Base-by-base conservation (phyloP, 2,797 vertebrate genomes). In the Yasuhikotakia modesta region DNA sequence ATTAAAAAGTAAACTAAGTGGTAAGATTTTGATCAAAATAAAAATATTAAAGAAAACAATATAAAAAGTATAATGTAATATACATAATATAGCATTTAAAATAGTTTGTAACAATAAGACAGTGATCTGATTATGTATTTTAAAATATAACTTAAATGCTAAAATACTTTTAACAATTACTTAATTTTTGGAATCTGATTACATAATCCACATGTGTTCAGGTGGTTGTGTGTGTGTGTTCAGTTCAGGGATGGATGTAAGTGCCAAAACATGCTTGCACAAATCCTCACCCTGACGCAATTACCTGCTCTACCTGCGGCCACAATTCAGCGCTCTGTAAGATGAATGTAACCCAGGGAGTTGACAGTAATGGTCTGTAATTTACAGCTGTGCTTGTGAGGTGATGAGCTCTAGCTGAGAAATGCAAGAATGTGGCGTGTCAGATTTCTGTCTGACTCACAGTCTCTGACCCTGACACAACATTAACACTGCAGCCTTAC, bases 281-380 rank as follows among this genome's bases (percentile, higher is more conserved):
- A 88, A 93, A 90, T 90, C 87, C 91, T 92, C 46, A 4, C 90
- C 87, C 90, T 87, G 70, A 86, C 77, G 89, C 91, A 92, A 92
- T 94, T 92, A 92, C 91, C 91, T 89, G 88, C 87, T 85, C 87
- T 90, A 90, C 90, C 89, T 88, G 88, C 90, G 90, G 90, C 89
- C 89, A 89, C 91, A 93, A 90, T 90, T 92, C 83, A 87, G 67
- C 16, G 14, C 77, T 35, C 81, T 58, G 75, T 72, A 73, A 77
- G 77, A 86, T 74, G 73, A 86, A 83, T 84, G 70, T 80, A 83
- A 84, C 81, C 50, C 52, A 65, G 73, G 77, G 58, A 65, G 75
- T 69, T 84, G 84, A 87, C 86, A 85, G 85, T 87, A 87, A 88
- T 87, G 82, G 79, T 70, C 79, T 77, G 78, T 85, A 87, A 87